phyloP scores from a whole-genome alignment of 2,797 vertebrate genomes.

The Cossypha caffra region DNA sequence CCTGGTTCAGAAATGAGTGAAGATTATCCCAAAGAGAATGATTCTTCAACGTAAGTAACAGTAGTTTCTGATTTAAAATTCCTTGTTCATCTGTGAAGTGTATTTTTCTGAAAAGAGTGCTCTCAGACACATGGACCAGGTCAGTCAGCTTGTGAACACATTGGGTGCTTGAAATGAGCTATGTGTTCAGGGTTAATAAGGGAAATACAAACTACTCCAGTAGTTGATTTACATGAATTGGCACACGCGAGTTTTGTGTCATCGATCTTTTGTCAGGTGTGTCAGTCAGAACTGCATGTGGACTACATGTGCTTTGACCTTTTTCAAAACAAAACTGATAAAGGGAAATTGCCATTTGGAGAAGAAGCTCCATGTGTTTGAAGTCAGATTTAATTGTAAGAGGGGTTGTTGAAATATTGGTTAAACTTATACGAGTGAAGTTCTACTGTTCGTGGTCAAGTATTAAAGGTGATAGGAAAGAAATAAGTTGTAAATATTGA shows the following conservation, averaged over 20 bases:
- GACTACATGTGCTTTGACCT: not conserved
- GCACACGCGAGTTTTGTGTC: not conserved
- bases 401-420: not conserved
- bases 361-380: not conserved
- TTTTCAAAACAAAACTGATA: not conserved
- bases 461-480: not conserved
- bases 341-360: not conserved
- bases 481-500: not conserved
- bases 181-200: not conserved
- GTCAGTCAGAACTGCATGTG: not conserved
- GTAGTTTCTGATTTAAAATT: not conserved
- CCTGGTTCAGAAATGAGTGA: constrained; percentile 88
- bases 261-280: not conserved
- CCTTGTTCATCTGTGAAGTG: not conserved
- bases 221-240: not conserved
- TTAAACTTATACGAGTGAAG: not conserved
- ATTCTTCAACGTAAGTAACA: constrained; percentile 91
- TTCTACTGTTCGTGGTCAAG: not conserved
- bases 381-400: not conserved
- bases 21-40: constrained; percentile 98
- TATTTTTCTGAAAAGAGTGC: not conserved
- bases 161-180: not conserved
- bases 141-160: not conserved
- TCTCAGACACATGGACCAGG: not conserved
- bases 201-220: not conserved